Conservation (phyloP, 2,797 vertebrate species). For the Artibeus lituratus region DNA sequence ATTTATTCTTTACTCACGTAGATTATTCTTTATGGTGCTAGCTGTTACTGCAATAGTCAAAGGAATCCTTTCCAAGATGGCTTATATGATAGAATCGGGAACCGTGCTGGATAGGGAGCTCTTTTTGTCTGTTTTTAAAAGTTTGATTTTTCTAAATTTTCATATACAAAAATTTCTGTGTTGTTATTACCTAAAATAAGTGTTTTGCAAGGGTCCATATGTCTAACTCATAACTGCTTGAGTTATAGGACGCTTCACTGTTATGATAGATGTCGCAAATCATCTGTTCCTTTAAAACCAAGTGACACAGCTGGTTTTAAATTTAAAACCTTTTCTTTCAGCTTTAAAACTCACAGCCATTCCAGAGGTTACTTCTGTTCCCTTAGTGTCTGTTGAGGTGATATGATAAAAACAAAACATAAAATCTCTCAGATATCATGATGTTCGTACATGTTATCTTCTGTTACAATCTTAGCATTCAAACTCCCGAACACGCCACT, state of each 20-base stretch:
- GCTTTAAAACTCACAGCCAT: slow-evolving; percentile 52
- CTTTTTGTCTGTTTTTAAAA: slow-evolving; percentile 39
- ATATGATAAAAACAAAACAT: neutral
- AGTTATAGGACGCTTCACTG: neutral
- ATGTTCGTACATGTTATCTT: neutral
- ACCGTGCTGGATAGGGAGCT: neutral
- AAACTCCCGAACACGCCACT: neutral
- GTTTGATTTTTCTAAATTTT: slow-evolving; percentile 2
- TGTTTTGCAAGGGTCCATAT: neutral
- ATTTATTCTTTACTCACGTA: neutral
- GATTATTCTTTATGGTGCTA: neutral
- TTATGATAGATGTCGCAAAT: neutral
- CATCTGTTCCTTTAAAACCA: slow-evolving; percentile 8
- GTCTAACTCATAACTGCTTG: slow-evolving; percentile 17
- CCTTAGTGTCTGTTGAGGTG: neutral
- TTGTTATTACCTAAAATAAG: slow-evolving; percentile 39
- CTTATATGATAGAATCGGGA: neutral
- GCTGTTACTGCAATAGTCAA: neutral
- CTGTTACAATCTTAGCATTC: neutral
- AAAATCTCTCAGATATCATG: neutral
- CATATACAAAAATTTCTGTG: neutral
- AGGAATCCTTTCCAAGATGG: neutral
- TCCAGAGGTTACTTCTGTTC: slow-evolving; percentile 4
- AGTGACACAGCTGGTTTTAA: neutral
- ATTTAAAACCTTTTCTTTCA: neutral